Percentiles rank a stretch among this genome's conserved stretches.
phyloP scores from a whole-genome alignment of 2,113 vertebrate genomes.

The Emydocephalus ijimae region DNA sequence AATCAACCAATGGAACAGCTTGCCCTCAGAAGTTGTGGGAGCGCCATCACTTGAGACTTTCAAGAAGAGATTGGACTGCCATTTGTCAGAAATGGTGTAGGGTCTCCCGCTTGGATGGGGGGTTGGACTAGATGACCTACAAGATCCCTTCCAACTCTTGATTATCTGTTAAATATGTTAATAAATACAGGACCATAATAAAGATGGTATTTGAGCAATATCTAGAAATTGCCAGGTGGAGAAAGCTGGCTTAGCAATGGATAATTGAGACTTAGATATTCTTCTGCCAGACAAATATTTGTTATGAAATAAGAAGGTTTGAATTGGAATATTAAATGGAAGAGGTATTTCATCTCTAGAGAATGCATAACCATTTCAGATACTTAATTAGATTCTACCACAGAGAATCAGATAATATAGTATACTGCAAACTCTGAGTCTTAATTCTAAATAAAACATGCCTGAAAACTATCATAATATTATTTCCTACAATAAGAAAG shows the following conservation, averaged over 20 bases:
- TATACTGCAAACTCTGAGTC: background rate
- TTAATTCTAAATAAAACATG: background rate
- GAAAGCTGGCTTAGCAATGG: background rate
- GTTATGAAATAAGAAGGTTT: background rate
- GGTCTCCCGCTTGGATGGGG: too few species aligned
- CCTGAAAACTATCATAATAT: background rate
- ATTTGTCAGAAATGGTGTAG: too few species aligned
- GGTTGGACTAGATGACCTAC: too few species aligned
- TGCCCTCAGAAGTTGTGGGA: too few species aligned
- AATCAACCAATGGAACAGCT: too few species aligned
- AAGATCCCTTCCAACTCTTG: too few species aligned
- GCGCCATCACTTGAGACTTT: too few species aligned
- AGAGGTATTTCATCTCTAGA: background rate
- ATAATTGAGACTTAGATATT: background rate
- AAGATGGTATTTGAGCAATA: background rate
- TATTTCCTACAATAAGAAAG: background rate
- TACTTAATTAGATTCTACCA: background rate
- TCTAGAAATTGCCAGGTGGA: background rate
- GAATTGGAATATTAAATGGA: background rate
- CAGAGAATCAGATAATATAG: background rate
- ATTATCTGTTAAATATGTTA: background rate
- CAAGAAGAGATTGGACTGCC: too few species aligned
- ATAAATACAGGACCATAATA: background rate
- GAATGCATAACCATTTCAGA: background rate
- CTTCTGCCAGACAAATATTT: slow-evolving; percentile 1